Conservation (phyloP, 2,797 vertebrate species). For the Avahi laniger region DNA sequence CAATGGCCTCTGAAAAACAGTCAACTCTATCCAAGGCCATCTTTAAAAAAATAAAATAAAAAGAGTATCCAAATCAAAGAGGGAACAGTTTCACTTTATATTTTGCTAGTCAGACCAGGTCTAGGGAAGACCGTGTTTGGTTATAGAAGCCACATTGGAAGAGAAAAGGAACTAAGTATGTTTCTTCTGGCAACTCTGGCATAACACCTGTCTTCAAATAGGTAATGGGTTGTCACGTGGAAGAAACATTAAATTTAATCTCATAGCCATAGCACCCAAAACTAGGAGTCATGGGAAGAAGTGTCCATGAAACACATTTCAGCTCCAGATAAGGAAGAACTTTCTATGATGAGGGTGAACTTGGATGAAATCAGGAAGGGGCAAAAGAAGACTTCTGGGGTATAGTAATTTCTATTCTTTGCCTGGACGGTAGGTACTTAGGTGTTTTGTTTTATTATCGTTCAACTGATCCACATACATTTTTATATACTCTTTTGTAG, state of each 20-base stretch:
- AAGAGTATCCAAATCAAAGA: neutral
- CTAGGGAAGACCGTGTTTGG: neutral
- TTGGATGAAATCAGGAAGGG: neutral
- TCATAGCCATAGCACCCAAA: neutral
- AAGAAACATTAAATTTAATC: neutral
- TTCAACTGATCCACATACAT: neutral
- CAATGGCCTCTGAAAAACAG: neutral
- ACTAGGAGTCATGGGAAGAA: neutral
- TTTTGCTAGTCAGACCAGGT: neutral
- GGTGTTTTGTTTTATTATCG: neutral
- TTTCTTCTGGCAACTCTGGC: neutral
- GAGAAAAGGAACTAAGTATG: neutral
- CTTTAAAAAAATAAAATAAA: neutral
- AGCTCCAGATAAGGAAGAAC: constrained; percentile 15
- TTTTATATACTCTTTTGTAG: neutral
- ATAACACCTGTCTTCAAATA: neutral
- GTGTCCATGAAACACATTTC: neutral
- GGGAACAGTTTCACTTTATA: neutral
- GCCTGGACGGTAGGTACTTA: neutral
- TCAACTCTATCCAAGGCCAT: neutral
- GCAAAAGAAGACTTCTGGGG: neutral
- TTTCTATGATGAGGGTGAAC: neutral
- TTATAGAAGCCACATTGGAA: constrained; percentile 16
- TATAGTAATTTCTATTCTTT: neutral
- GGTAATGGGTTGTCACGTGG: neutral